Percentiles rank a stretch among this genome's conserved stretches.
Evolutionary conservation across 2,888 invertebrate species (phyloP).

Genomic region (Catonia carolina): DNA sequence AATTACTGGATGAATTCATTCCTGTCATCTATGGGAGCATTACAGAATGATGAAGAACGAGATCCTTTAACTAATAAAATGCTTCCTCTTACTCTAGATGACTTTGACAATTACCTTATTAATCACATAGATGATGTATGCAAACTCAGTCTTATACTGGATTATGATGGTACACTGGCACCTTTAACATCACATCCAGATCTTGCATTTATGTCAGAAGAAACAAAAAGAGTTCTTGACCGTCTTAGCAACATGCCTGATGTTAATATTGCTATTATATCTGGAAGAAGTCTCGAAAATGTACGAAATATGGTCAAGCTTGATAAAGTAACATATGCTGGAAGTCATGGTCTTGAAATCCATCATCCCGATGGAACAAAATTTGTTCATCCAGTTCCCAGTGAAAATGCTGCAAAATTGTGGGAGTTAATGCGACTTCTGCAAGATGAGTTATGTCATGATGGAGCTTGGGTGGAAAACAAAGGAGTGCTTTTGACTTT

Average conservation of each 20-base stretch:
- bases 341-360: slow-evolving; percentile 44
- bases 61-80: slow-evolving; percentile 38
- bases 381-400: slow-evolving; percentile 43
- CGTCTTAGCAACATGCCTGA: slow-evolving; percentile 41
- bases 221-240: slow-evolving; percentile 42
- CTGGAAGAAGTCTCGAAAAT: slow-evolving; percentile 42
- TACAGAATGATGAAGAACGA: slow-evolving; percentile 37
- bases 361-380: slow-evolving; percentile 44
- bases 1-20: slow-evolving; percentile 43
- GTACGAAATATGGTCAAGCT: slow-evolving; percentile 43
- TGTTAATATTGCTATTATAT: slow-evolving; percentile 44
- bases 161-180: slow-evolving; percentile 45
- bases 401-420: slow-evolving; percentile 41
- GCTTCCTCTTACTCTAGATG: slow-evolving; percentile 40
- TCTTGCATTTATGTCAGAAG: slow-evolving; percentile 41
- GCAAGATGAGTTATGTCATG: slow-evolving; percentile 40
- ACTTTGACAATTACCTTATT: slow-evolving; percentile 40
- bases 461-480: slow-evolving; percentile 45
- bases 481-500: slow-evolving; percentile 43
- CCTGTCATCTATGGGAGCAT: slow-evolving; percentile 40
- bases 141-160: slow-evolving; percentile 43
- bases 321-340: slow-evolving; percentile 44
- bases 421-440: slow-evolving; percentile 39
- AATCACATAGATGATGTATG: slow-evolving; percentile 40
- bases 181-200: slow-evolving; percentile 44